Conservation (phyloP, 2,797 vertebrate species). For the Artibeus lituratus region DNA sequence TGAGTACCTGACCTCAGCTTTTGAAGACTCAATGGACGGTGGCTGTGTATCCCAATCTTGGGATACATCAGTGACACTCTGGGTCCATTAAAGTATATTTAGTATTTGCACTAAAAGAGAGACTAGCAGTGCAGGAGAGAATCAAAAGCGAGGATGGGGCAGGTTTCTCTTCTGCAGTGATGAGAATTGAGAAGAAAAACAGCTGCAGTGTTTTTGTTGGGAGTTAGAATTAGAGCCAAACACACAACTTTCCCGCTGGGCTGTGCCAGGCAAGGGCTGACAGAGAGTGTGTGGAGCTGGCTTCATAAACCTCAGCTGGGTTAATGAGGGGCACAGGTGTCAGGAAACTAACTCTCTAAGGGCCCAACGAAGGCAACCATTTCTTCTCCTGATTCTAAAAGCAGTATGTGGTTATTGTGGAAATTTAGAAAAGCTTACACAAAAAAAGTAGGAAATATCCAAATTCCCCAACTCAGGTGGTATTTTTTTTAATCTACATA, state of each 20-base stretch:
- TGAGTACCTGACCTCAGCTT: neutral
- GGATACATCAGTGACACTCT: neutral
- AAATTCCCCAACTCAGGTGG: neutral
- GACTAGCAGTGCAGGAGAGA: neutral
- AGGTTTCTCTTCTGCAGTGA: neutral
- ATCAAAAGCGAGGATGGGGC: neutral
- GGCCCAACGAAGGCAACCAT: neutral
- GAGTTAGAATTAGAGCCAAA: slow-evolving; percentile 26
- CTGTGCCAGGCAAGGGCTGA: neutral
- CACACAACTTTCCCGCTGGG: neutral
- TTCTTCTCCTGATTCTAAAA: neutral
- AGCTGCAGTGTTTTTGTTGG: slow-evolving; percentile 38
- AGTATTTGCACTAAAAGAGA: slow-evolving; percentile 4
- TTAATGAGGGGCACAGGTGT: neutral
- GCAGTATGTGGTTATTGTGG: neutral
- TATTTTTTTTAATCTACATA: neutral
- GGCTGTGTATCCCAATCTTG: neutral
- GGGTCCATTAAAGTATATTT: neutral
- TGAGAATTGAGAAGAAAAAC: slow-evolving; percentile 21
- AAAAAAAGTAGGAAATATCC: neutral
- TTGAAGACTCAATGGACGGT: neutral
- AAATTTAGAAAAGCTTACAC: neutral
- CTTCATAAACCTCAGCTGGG: neutral
- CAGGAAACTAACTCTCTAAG: neutral
- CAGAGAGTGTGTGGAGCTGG: rapidly evolving